Evolutionary conservation across 2,797 vertebrate genomes (phyloP), one percentile per base, ranked within the genome.

Genomic region (Alfaro cultratus): DNA sequence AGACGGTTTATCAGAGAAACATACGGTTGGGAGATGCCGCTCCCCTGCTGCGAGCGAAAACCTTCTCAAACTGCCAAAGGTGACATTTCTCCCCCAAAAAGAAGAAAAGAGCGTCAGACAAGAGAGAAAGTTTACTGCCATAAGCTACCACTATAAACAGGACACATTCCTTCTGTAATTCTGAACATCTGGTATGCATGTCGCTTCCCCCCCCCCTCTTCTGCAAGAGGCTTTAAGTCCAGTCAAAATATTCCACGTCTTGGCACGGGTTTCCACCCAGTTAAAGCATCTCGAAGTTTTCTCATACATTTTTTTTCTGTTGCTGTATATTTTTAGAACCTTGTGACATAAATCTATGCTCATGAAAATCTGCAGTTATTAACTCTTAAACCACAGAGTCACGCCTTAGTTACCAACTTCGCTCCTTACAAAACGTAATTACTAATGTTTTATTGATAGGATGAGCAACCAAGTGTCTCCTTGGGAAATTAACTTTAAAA

Each of bases 181-280:
- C 89, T 90, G 86, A 89, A 94, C 95, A 95, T 96, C 95, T 96
- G 96, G 90, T 91, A 93, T 92, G 91, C 88, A 88, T 89, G 90
- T 89, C 80, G 73, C 73, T 70, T 77, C 76, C 80, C 83, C 76
- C 76, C 81, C 18, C 21, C 1, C 83, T 82, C 73, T 81, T 1
- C 87, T 89, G 85, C 78, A 67, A 84, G 81, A 78, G 83, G 81
- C 91, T 91, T 87, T 84, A 84, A 81, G 80, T 84, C 89, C 85
- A 89, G 80, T 87, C 86, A 88, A 89, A 91, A 84, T 84, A 84
- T 88, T 77, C 80, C 85, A 82, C 82, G 82, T 83, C 81, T 84
- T 82, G 83, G 84, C 79, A 77, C 47, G 47, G 75, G n/a, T 84
- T 73, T 80, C 72, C 75, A 41, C 70, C 79, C 75, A 77, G 55